These are phyloP conservation scores for Neostethus bicornis DNA, from an alignment of 2,797 vertebrate species.

Conservation along the genomic window DNA sequence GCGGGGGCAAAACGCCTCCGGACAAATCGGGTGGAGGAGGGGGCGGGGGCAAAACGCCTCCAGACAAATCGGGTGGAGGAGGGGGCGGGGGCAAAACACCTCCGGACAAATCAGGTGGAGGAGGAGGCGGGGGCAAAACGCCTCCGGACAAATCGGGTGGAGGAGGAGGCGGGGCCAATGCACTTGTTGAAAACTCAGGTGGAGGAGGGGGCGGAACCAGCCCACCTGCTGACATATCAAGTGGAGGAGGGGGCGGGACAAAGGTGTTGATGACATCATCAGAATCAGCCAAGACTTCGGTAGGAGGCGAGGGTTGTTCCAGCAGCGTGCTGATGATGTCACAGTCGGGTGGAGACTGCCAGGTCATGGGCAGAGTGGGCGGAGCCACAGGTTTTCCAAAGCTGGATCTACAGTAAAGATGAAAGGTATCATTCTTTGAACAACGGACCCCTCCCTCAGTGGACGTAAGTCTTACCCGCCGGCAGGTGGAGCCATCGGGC, in stretches of 20 bases:
- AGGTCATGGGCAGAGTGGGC: conserved; percentile 64
- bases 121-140: conserved; percentile 52
- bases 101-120: conserved; percentile 14
- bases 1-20: too few relatives aligned
- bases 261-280: background rate
- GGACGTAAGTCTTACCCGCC: conserved; percentile 36
- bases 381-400: conserved; percentile 75
- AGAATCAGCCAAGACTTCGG: conserved; percentile 3
- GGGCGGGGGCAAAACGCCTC: conserved; percentile 35
- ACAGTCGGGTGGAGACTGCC: conserved; percentile 44
- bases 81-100: conserved; percentile 50
- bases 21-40: conserved; percentile 32
- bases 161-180: conserved; percentile 34
- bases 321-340: conserved; percentile 60
- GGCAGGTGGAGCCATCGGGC: conserved; percentile 49
- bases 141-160: too few relatives aligned
- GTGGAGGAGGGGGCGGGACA: conserved; percentile 39
- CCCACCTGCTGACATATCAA: conserved; percentile 4
- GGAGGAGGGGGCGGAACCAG: conserved; percentile 35
- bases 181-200: background rate
- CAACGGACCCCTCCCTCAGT: too few relatives aligned
- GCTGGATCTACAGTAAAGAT: conserved; percentile 65
- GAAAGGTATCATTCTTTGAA: background rate
- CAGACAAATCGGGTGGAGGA: conserved; percentile 20
- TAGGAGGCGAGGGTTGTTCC: conserved; percentile 44